Evolutionary conservation across 2,888 invertebrate genomes (phyloP).

Genomic region (Cryptophagus acutangulus): DNA sequence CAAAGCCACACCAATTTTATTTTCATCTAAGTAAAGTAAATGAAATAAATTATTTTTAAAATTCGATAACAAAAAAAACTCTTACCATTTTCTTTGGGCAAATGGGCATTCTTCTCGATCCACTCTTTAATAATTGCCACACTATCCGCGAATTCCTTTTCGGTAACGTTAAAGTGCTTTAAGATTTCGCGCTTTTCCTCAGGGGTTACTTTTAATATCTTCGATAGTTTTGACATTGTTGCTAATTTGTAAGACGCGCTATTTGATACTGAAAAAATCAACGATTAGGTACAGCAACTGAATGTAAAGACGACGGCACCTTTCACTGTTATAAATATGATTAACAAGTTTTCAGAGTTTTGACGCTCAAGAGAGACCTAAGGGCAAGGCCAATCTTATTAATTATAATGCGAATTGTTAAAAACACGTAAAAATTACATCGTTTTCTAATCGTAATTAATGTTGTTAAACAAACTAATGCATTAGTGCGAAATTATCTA

Average conservation of each 20-base stretch:
- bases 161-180: slow-evolving; percentile 19
- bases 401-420: no score
- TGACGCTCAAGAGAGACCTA: no score
- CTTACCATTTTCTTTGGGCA: slow-evolving; percentile 21
- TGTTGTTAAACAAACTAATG: no score
- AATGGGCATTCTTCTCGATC: slow-evolving; percentile 20
- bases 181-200: slow-evolving; percentile 23
- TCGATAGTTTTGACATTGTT: slow-evolving; percentile 20
- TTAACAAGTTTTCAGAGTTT: no score
- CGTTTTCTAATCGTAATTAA: no score
- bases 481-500: no score
- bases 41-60: slow-evolving; percentile 1
- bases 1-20: slow-evolving; percentile 17
- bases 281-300: neutral
- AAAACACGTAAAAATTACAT: no score
- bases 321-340: no score
- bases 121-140: slow-evolving; percentile 22
- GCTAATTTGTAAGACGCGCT: neutral
- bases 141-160: slow-evolving; percentile 20
- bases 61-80: neutral
- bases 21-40: no score
- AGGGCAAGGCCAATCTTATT: no score
- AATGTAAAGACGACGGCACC: no score
- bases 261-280: neutral
- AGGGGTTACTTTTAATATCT: slow-evolving; percentile 23